Base-by-base conservation (phyloP, 2,797 vertebrate species). In the Eulemur coronatus region DNA sequence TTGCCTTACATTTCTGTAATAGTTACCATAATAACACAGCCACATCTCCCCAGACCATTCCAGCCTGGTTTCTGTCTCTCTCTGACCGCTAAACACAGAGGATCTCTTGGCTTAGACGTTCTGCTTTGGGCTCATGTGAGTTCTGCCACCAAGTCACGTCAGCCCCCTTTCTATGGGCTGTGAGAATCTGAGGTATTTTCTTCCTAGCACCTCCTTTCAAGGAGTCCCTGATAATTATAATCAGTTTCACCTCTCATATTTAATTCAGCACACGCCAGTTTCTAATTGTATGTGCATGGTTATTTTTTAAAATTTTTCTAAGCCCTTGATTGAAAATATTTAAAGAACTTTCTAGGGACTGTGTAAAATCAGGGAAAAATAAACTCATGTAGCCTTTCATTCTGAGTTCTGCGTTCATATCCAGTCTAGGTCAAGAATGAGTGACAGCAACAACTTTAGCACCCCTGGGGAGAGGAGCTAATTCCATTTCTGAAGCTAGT, bases 301-400 rank as follows among this genome's bases (percentile, higher is more conserved):
- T 98, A 98, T 98, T 98, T 98, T 97, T 92, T 96, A 97, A 97
- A 94, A 95, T 41, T 78, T 95, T 97, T 98, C 95, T 97, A 93
- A 98, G 96, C 67, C 84, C 97, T 97, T 97, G 95, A 97, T 97
- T 97, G 97, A 94, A 98, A 93, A 52, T 97, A 97, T 97, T 94
- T 96, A 97, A 96, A 96, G 97, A 97, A 96, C 73, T 98, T 97
- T 86, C 96, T 92, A 95, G 97, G 96, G 96, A 98, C 91, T 2
- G 4, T 89, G 86, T 93, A 79, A 95, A 85, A 94, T 79, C 91
- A 93, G 86, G 95, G 63, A 12, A 76, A 96, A 95, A 95, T 94
- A 88, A 97, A 92, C 20, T 50, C 72, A 61, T 0, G 15, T 67
- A 94, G 46, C 3, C 72, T 93, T 93, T 92, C 94, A 80, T 96